Evolutionary conservation across 92 coral and sea anemone species (phyloP).

Genomic region (Scolanthus callimorphus): DNA sequence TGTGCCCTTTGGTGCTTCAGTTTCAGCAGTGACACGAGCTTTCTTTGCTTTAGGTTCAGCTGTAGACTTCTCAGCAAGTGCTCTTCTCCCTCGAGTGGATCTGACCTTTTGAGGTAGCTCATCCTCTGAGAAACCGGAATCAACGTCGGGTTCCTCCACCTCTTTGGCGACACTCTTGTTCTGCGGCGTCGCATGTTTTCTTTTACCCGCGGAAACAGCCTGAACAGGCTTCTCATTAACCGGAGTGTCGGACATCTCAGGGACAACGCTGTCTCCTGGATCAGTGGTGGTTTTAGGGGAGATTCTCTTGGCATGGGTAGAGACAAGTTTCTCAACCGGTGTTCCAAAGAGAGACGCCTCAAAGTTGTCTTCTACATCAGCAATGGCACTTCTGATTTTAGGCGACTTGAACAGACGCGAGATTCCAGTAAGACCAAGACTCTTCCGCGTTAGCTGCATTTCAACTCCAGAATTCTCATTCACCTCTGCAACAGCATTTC

Average conservation of each 20-base stretch:
- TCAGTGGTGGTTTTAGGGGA: not conserved
- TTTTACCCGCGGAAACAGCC: not conserved
- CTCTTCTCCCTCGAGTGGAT: constrained; percentile 64
- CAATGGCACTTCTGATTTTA: constrained; percentile 13
- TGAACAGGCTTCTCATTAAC: not conserved
- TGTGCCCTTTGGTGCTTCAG: constrained; percentile 4
- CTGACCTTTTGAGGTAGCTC: constrained; percentile 19
- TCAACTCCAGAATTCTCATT: constrained; percentile 21
- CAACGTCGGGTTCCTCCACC: constrained; percentile 1
- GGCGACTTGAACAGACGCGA: constrained; percentile 35
- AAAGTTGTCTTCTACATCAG: constrained; percentile 45
- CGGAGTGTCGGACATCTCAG: not conserved
- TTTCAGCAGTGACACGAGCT: constrained; percentile 32
- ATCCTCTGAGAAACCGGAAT: not conserved
- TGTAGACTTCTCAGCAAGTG: constrained; percentile 40
- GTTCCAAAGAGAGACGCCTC: constrained; percentile 39
- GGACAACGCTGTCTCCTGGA: not conserved
- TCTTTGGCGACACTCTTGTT: constrained; percentile 4
- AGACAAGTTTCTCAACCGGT: constrained; percentile 7
- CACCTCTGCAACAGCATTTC: constrained; percentile 23
- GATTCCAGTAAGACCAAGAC: constrained; percentile 32
- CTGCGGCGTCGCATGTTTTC: constrained; percentile 5
- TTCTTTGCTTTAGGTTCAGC: constrained; percentile 62
- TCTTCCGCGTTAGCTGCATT: constrained; percentile 20
- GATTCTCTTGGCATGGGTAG: constrained; percentile 1